phyloP scores from a whole-genome alignment of 2,113 vertebrate species.

The Falcunculus frontatus region DNA sequence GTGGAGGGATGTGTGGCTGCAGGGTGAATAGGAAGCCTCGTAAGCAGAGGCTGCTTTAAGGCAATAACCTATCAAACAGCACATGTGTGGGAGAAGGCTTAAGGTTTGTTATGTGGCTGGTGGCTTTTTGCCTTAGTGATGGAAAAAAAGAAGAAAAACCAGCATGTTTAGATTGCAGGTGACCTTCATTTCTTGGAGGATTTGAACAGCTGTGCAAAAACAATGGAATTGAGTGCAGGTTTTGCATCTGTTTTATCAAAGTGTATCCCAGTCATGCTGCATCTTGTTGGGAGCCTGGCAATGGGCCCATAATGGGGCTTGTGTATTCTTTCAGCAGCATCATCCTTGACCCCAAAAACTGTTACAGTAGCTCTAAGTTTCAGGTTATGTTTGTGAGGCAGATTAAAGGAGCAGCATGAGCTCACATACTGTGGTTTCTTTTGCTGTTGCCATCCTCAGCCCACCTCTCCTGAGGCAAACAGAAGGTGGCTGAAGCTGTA shows the following conservation, averaged over 20 bases:
- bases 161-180: neutral
- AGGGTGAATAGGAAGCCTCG: neutral
- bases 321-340: neutral
- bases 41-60: neutral
- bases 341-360: no score
- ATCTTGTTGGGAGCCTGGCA: neutral
- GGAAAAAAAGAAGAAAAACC: neutral
- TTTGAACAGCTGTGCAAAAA: neutral
- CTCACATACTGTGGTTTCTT: neutral
- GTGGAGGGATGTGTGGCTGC: neutral
- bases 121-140: neutral
- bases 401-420: neutral
- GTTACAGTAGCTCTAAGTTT: neutral
- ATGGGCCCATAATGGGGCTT: accelerated
- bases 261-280: neutral
- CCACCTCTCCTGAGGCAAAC: neutral
- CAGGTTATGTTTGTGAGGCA: neutral
- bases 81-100: neutral
- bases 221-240: neutral
- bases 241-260: neutral
- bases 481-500: neutral
- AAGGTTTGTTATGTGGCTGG: neutral
- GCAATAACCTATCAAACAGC: neutral
- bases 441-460: neutral
- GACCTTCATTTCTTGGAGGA: neutral